Percentiles rank a stretch among this genome's conserved stretches.
These are phyloP conservation scores for Neomorphus geoffroyi DNA, from an alignment of 2,797 vertebrate species.

Conservation along the genomic window DNA sequence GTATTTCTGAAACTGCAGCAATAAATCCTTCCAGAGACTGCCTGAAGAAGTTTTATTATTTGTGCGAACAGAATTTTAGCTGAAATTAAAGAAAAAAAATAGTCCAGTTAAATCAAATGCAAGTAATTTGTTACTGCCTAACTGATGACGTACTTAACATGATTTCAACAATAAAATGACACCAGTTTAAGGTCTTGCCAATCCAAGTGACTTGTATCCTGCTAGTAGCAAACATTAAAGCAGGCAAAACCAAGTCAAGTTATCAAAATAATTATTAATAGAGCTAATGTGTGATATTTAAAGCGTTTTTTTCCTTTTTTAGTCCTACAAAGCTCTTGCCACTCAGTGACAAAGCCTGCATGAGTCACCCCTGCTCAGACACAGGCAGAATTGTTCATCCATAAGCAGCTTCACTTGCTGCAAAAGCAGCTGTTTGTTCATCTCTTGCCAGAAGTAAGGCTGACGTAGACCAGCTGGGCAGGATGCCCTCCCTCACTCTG, in stretches of 20 bases:
- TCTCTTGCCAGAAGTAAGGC: conserved; percentile 67
- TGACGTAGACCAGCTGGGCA: conserved; percentile 68
- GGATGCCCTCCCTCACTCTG: conserved; percentile 46
- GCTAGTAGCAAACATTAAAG: conserved; percentile 4
- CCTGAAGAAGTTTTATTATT: conserved; percentile 51
- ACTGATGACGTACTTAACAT: conserved; percentile 31
- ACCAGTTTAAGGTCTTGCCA: conserved; percentile 25
- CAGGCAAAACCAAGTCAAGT: conserved; percentile 30
- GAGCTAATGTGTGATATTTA: conserved; percentile 52
- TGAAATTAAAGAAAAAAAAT: conserved; percentile 67
- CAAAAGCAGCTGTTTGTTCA: conserved; percentile 72
- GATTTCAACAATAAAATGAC: conserved; percentile 37
- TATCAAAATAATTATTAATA: conserved; percentile 49
- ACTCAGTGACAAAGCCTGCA: conserved; percentile 58
- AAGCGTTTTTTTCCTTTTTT: conserved; percentile 31
- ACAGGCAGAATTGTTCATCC: conserved; percentile 67
- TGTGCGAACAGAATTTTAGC: conserved; percentile 27
- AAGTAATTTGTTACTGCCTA: conserved; percentile 64
- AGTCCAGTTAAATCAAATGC: conserved; percentile 52
- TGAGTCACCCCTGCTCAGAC: conserved; percentile 65
- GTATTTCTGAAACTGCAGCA: conserved; percentile 29
- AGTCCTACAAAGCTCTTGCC: conserved; percentile 44
- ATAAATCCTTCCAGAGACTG: conserved; percentile 47
- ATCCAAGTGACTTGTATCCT: background rate
- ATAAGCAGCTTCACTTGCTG: conserved; percentile 64